Base-by-base conservation (phyloP, 2,797 vertebrate genomes). In the Melanotaenia pygmaea region DNA sequence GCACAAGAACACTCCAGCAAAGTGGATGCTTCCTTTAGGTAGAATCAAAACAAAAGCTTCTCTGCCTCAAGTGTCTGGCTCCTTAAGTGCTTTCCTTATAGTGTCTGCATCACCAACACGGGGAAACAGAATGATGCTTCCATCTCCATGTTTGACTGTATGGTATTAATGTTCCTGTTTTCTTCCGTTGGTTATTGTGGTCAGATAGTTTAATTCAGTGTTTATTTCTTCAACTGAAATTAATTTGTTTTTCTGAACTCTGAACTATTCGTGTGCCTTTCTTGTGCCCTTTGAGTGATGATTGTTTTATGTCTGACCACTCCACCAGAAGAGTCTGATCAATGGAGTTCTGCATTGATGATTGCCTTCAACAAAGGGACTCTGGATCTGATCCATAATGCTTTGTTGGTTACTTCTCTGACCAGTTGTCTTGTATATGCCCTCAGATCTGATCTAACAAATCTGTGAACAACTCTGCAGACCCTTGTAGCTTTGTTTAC, bases 1-100 rank as follows among this genome's bases (percentile, higher is more conserved):
- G 56, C 43, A 79, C 57, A 76, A 77, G 68, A 70, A 67, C 72
- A 64, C 54, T 70, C 77, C 26, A 56, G 53, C 37, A 56, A 54
- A 32, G 63, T 30, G 20, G 70, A 60, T 50, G 53, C 43, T 76
- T 68, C 18, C 59, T 76, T 50, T 59, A 79, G 66, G 73, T 68
- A 24, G 38, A 9, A 38, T 4, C 28, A 72, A 43, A 28, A 7
- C 53, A 74, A 74, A 8, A 26, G 62, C 47, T 71, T 28, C 63
- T 70, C 62, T 62, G 28, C 16, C 16, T 83, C 67, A 45, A 60
- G 59, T 59, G 67, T 20, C 24, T 22, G 32, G 53, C 22, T 82
- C 73, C 79, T 64, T 32, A 56, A 24, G 38, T 26, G 50, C 38
- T 76, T 45, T 67, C 10, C 37, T 30, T 58, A 32, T 62, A n/a